Percentiles rank a stretch among this genome's conserved stretches.
Evolutionary conservation across 2,113 vertebrate species (phyloP).

Genomic region (Microcebus lehilahytsara): DNA sequence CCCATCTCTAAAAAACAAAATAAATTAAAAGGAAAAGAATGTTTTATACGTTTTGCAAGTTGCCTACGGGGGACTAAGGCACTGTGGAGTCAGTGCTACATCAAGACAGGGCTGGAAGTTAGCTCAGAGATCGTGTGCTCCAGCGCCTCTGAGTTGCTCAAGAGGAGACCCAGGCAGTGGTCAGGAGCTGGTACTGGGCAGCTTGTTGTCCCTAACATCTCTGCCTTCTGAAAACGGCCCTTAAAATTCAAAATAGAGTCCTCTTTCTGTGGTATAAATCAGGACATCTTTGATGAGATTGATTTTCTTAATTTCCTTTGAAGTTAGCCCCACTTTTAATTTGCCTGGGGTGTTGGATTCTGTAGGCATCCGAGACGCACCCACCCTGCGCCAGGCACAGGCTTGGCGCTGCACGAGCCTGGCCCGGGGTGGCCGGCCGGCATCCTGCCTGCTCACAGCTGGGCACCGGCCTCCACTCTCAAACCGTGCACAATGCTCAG

Average conservation of each 20-base stretch:
- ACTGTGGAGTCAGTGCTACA: not conserved
- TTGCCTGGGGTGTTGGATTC: not conserved
- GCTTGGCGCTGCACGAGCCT: not conserved
- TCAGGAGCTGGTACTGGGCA: not conserved
- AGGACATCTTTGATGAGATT: not conserved
- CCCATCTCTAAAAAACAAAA: too few relatives aligned
- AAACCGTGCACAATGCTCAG: too few relatives aligned
- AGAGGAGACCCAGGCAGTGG: not conserved
- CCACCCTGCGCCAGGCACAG: fast-evolving
- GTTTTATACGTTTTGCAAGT: not conserved
- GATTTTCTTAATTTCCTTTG: not conserved
- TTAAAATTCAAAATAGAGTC: not conserved
- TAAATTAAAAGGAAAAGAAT: too few relatives aligned
- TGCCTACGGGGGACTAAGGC: not conserved
- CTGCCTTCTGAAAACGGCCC: not conserved
- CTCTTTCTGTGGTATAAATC: not conserved
- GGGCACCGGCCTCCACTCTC: not conserved
- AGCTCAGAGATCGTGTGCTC: fast-evolving
- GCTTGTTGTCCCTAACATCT: not conserved
- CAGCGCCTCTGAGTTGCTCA: not conserved
- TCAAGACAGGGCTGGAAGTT: not conserved
- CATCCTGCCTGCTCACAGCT: not conserved
- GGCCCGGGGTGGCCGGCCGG: too few relatives aligned
- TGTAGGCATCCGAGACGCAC: fast-evolving
- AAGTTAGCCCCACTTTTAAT: not conserved